phyloP scores from a whole-genome alignment of 2,797 vertebrate genomes.

The Amblyraja radiata region DNA sequence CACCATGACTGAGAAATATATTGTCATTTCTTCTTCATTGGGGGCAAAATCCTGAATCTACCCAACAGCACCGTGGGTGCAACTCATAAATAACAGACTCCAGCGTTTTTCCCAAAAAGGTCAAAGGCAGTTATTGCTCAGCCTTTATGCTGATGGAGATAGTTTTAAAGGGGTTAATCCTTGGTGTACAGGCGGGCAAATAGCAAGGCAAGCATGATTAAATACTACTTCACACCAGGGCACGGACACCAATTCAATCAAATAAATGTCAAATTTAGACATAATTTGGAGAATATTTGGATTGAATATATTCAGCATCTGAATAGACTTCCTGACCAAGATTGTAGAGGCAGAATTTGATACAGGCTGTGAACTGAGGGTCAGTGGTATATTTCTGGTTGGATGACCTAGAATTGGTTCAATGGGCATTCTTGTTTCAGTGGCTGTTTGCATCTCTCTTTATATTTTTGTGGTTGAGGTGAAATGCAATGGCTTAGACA shows the following conservation, averaged over 20 bases:
- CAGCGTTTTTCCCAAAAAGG: too few species aligned
- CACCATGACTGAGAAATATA: too few species aligned
- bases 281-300: not conserved
- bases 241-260: not conserved
- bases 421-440: not conserved
- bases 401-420: too few species aligned
- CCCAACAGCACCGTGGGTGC: too few species aligned
- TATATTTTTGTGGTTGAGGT: not conserved
- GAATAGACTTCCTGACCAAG: not conserved
- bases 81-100: too few species aligned
- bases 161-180: too few species aligned
- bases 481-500: not conserved
- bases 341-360: not conserved
- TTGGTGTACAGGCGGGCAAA: too few species aligned
- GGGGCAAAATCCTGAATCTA: too few species aligned
- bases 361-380: not conserved
- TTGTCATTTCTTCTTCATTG: too few species aligned
- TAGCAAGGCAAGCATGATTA: not conserved
- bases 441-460: not conserved
- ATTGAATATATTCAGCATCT: not conserved
- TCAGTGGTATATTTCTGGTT: too few species aligned
- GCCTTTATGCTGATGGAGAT: too few species aligned
- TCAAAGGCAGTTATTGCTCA: too few species aligned
- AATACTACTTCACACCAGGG: not conserved
- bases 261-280: not conserved